phyloP scores from a whole-genome alignment of 2,797 vertebrate genomes.

The Neostethus bicornis region DNA sequence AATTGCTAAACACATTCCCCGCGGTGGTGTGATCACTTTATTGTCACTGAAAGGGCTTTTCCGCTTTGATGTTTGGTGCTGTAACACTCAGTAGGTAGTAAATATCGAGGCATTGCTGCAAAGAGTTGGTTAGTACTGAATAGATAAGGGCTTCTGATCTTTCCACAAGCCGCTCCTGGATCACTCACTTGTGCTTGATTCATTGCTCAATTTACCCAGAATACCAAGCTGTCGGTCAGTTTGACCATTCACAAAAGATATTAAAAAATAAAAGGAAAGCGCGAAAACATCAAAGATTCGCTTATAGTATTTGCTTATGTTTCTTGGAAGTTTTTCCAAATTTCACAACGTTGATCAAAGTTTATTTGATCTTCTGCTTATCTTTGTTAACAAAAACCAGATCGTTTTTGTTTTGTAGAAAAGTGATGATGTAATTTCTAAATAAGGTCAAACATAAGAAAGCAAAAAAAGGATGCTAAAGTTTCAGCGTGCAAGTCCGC shows the following conservation, averaged over 20 bases:
- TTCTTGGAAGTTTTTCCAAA: slow-evolving; percentile 43
- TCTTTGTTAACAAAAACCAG: slow-evolving; percentile 3
- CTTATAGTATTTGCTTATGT: slow-evolving; percentile 60
- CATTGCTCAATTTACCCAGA: slow-evolving; percentile 41
- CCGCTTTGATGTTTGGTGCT: slow-evolving; percentile 48
- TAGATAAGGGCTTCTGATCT: slow-evolving; percentile 46
- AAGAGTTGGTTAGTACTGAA: slow-evolving; percentile 25
- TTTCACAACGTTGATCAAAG: slow-evolving; percentile 5
- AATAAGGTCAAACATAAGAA: neutral
- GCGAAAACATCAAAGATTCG: slow-evolving; percentile 41
- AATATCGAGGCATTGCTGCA: slow-evolving; percentile 39
- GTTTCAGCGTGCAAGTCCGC: slow-evolving; percentile 3
- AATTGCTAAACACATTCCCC: slow-evolving; percentile 69
- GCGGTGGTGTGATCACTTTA: slow-evolving; percentile 50
- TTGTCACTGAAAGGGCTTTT: slow-evolving; percentile 53
- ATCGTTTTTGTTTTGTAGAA: neutral
- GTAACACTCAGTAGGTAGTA: slow-evolving; percentile 39
- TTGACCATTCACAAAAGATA: slow-evolving; percentile 33
- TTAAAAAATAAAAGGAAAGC: neutral
- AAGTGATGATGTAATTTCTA: neutral
- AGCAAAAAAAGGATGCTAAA: slow-evolving; percentile 4
- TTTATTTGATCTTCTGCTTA: slow-evolving; percentile 18
- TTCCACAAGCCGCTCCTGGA: slow-evolving; percentile 47
- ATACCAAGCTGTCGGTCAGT: slow-evolving; percentile 41
- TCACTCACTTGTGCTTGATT: slow-evolving; percentile 36